Evolutionary conservation across 1,140 invertebrate species (phyloP).

Genomic region (Pogonus chalceus): DNA sequence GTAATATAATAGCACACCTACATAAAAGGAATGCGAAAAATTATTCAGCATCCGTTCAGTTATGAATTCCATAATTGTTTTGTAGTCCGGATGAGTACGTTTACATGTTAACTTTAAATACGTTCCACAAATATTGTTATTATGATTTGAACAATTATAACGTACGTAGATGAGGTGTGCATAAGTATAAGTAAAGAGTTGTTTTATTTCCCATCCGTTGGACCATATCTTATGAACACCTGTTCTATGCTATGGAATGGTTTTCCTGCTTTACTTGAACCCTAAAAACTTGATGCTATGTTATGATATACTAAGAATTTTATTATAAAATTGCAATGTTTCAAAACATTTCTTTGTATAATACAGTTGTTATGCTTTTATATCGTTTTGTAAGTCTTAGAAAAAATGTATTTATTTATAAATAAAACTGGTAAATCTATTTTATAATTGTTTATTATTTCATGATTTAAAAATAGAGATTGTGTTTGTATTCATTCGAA

Average conservation of each 20-base stretch:
- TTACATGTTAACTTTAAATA: background rate
- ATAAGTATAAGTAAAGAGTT: background rate
- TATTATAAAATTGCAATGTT: background rate
- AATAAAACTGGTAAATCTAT: background rate
- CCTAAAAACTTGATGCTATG: background rate
- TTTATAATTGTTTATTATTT: background rate
- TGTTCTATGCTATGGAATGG: background rate
- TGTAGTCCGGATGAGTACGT: background rate
- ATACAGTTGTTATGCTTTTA: background rate
- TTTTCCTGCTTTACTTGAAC: background rate
- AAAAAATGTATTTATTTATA: background rate
- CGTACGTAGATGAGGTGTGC: background rate
- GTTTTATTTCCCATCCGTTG: background rate
- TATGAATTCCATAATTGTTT: background rate
- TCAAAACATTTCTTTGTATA: background rate
- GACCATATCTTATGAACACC: background rate
- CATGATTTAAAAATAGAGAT: background rate
- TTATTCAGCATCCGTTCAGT: background rate
- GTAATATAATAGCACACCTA: too few species aligned
- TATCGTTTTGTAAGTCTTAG: background rate
- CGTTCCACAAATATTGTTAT: background rate
- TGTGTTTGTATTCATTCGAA: conserved; percentile 1
- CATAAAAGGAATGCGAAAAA: background rate
- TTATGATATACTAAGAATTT: background rate
- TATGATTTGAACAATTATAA: background rate